Base-by-base conservation (phyloP, 2,888 invertebrate species). In the Pantelozetes paolii region DNA sequence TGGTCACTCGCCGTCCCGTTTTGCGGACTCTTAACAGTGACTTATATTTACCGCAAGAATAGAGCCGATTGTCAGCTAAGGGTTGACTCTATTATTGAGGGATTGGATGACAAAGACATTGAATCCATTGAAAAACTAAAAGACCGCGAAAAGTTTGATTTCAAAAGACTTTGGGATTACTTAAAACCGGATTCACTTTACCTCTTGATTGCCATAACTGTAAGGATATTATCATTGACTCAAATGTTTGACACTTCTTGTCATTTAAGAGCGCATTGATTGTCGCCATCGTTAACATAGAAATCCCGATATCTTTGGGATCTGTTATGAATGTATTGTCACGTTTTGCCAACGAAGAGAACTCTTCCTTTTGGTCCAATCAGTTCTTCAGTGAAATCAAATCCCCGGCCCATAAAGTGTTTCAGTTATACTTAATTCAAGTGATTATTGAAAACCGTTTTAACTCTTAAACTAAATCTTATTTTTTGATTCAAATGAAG, bases 241-340 rank as follows among this genome's bases (percentile, higher is more conserved):
- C 59, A 23, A 54, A 32, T 36, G 36, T 57, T 26, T 6, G 11
- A 20, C 32, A 26, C 2, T n/a, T 26, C 6, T 71, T 54, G 23
- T 76, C 76, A 74, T 73, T 73, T 74, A 84, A 94, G 94, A 91
- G 92, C 75, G 94, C 95, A 3, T 82, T 95, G 74, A 86, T 89
- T 72, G 94, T 94, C 32, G 94, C 95, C 18, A 84, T 91, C 77
- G 85, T 94, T 75, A 96, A 95, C 81, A 91, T 95, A 74, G 88
- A 92, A 84, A 91, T 95, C 79, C 95, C 95, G 0, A 87, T 90
- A 75, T 84, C 90, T 80, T 85, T 95, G 75, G 94, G 94, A 28
- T 87, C 88, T 64, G 85, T 94, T 40, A 89, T 94, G 23, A 94
- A 95, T 84, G 88, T 89, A 1, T 83, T 91, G 59, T 86, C 89